These are phyloP conservation scores for Neotragus moschatus DNA, from an alignment of 2,113 vertebrate species.

Conservation along the genomic window DNA sequence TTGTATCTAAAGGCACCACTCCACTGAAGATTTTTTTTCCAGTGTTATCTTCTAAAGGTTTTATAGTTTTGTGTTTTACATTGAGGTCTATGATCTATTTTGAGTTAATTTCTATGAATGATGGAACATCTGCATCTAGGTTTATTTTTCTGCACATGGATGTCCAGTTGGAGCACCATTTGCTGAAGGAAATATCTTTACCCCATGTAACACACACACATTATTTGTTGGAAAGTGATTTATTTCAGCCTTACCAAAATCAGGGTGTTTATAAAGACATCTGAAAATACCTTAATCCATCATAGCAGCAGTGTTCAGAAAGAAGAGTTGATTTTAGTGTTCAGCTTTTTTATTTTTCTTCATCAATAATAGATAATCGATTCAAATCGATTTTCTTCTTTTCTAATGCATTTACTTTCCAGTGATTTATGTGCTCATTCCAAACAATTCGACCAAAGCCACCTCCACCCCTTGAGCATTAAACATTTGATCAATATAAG, in stretches of 20 bases:
- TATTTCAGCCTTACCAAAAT: not conserved
- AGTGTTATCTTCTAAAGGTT: not conserved
- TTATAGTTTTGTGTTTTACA: not conserved
- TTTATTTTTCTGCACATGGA: not conserved
- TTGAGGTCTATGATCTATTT: not conserved
- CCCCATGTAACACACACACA: not conserved
- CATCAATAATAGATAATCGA: conserved; percentile 20
- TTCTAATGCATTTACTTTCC: not conserved
- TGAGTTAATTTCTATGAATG: not conserved
- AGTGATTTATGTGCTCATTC: conserved; percentile 51
- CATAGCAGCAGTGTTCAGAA: not conserved
- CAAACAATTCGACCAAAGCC: conserved; percentile 55
- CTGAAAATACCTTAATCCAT: conserved; percentile 1
- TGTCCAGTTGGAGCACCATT: not conserved
- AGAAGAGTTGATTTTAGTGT: not conserved
- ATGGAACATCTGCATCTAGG: not conserved
- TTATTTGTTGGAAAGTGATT: not conserved
- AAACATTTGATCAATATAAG: conserved; percentile 82
- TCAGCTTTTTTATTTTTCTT: conserved; percentile 16
- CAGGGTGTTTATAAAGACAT: not conserved
- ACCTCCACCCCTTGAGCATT: conserved; percentile 66
- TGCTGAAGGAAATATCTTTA: not conserved
- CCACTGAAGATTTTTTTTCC: not conserved
- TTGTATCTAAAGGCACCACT: not conserved
- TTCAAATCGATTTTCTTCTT: conserved; percentile 43